Conservation (phyloP, 2,888 invertebrate genomes). For the Hesperia comma region DNA sequence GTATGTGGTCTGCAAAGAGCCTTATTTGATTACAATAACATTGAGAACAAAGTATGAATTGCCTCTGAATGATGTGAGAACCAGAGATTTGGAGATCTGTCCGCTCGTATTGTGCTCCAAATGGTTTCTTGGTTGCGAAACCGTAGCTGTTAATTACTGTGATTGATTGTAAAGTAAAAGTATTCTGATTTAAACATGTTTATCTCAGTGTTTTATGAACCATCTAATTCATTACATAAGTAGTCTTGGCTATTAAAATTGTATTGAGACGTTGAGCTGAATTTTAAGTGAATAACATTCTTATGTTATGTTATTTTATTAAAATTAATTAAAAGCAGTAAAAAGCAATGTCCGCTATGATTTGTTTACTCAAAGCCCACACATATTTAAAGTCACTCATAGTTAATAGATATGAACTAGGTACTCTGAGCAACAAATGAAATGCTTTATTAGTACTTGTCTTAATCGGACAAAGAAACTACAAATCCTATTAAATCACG, state of each 20-base stretch:
- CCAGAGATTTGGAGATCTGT: constrained; percentile 6
- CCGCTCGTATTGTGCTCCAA: constrained; percentile 11
- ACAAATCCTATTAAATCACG: too few species aligned
- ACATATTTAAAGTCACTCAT: too few species aligned
- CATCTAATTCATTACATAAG: background rate
- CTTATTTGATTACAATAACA: background rate
- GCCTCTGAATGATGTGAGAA: constrained; percentile 7
- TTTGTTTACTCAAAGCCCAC: too few species aligned
- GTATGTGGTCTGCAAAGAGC: background rate
- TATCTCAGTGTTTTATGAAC: background rate
- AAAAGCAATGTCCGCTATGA: too few species aligned
- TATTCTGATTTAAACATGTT: background rate
- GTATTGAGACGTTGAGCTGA: background rate
- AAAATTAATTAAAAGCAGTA: too few species aligned
- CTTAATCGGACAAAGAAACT: too few species aligned
- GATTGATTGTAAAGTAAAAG: constrained; percentile 16
- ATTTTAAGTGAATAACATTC: background rate
- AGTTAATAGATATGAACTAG: too few species aligned
- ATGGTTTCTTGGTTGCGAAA: constrained; percentile 2
- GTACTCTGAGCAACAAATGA: too few species aligned
- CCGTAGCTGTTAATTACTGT: constrained; percentile 5
- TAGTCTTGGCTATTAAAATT: background rate
- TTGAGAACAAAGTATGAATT: background rate
- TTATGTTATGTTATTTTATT: too few species aligned
- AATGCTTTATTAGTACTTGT: too few species aligned